These are phyloP conservation scores for Mythimna impura DNA, from an alignment of 2,888 invertebrate species.

Conservation along the genomic window DNA sequence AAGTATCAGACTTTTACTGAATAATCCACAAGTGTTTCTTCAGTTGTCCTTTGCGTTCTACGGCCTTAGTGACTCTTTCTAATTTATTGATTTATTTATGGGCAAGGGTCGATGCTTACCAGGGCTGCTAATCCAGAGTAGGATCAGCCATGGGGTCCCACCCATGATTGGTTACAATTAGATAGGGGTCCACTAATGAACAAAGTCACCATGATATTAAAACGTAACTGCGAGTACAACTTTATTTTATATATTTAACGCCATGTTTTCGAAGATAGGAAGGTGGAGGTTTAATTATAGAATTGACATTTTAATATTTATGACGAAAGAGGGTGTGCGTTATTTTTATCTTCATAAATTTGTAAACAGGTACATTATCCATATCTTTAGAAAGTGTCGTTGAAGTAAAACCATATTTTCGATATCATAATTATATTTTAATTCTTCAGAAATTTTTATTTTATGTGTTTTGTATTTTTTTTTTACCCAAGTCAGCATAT, in stretches of 20 bases:
- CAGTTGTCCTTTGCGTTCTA: too few relatives aligned
- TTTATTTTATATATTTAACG: conserved; percentile 27
- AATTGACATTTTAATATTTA: conserved; percentile 57
- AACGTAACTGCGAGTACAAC: not conserved
- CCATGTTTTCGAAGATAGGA: not conserved
- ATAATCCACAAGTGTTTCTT: too few relatives aligned
- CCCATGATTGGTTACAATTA: not conserved
- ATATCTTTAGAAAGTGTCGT: conserved; percentile 1
- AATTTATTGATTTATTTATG: too few relatives aligned
- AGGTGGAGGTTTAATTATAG: conserved; percentile 36
- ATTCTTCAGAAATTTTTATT: not conserved
- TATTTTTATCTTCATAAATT: conserved; percentile 37
- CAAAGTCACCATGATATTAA: conserved; percentile 33
- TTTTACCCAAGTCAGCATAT: not conserved
- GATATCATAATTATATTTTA: not conserved
- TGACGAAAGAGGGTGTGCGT: conserved; percentile 32
- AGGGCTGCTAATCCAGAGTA: too few relatives aligned
- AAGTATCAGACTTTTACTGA: too few relatives aligned
- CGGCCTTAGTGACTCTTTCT: too few relatives aligned
- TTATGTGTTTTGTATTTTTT: too few relatives aligned
- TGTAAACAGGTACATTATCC: not conserved
- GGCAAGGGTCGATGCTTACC: too few relatives aligned
- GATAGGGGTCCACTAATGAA: not conserved
- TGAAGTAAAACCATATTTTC: not conserved
- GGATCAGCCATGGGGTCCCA: not conserved